These are phyloP conservation scores for Malurus alboscapulatus DNA, from an alignment of 2,113 vertebrate genomes.

Conservation along the genomic window DNA sequence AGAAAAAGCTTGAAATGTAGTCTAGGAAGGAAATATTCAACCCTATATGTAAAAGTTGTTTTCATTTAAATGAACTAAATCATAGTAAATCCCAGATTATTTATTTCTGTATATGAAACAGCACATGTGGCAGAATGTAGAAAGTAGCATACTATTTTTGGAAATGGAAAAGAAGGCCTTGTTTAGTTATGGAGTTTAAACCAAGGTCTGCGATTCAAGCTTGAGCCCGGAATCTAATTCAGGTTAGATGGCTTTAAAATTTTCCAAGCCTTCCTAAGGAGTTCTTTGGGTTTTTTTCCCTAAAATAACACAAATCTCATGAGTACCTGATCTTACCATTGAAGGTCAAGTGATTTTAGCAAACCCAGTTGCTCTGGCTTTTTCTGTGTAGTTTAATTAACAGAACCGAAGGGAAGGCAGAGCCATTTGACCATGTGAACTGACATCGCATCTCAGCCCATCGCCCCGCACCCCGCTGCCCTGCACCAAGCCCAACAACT, in stretches of 20 bases:
- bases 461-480: neutral
- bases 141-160: neutral
- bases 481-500: neutral
- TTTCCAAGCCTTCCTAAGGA: neutral
- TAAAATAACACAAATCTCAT: neutral
- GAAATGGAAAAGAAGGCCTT: neutral
- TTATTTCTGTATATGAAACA: neutral
- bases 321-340: neutral
- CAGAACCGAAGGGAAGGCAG: conserved; percentile 8
- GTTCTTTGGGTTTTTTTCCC: neutral
- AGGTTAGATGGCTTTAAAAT: neutral
- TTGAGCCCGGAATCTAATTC: neutral
- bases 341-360: conserved; percentile 35
- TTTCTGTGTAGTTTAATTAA: conserved; percentile 45
- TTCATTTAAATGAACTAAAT: conserved; percentile 9
- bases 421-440: conserved; percentile 26
- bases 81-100: neutral
- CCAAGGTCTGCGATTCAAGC: neutral
- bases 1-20: conserved; percentile 2
- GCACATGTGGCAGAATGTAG: neutral
- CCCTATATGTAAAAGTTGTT: neutral
- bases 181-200: neutral
- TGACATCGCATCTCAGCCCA: neutral
- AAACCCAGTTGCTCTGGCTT: neutral
- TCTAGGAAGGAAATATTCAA: neutral